phyloP scores from a whole-genome alignment of 1,140 invertebrate species.

The Diorhabda carinulata region DNA sequence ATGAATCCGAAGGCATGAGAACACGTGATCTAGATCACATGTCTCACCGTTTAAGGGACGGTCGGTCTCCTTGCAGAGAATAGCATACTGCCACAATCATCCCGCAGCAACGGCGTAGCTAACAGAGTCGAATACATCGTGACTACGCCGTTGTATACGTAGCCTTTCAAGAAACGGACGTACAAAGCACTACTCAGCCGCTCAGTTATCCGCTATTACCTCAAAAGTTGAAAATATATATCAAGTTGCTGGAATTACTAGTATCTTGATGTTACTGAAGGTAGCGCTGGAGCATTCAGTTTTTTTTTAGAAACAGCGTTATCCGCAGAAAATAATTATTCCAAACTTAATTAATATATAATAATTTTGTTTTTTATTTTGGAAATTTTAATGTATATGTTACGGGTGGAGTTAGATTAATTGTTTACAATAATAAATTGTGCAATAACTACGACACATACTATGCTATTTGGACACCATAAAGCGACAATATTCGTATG shows the following conservation, averaged over 20 bases:
- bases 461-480: no score
- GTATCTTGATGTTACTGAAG: neutral
- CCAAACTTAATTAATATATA: no score
- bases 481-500: no score
- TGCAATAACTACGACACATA: no score
- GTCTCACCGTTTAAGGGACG: conserved; percentile 29
- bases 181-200: conserved; percentile 43
- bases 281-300: neutral
- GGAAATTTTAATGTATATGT: no score
- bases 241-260: neutral
- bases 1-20: conserved; percentile 18
- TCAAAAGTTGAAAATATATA: conserved; percentile 22
- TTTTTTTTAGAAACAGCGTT: no score
- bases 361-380: no score
- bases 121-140: neutral
- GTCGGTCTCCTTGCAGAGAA: conserved; percentile 39
- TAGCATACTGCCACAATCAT: conserved; percentile 25
- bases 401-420: no score
- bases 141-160: conserved; percentile 32
- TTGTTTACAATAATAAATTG: no score
- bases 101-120: conserved; percentile 3
- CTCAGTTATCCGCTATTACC: conserved; percentile 41
- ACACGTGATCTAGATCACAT: conserved; percentile 6
- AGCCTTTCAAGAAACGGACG: conserved; percentile 45
- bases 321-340: no score